phyloP scores from a whole-genome alignment of 2,888 invertebrate species.

The Dinocampus coccinellae region DNA sequence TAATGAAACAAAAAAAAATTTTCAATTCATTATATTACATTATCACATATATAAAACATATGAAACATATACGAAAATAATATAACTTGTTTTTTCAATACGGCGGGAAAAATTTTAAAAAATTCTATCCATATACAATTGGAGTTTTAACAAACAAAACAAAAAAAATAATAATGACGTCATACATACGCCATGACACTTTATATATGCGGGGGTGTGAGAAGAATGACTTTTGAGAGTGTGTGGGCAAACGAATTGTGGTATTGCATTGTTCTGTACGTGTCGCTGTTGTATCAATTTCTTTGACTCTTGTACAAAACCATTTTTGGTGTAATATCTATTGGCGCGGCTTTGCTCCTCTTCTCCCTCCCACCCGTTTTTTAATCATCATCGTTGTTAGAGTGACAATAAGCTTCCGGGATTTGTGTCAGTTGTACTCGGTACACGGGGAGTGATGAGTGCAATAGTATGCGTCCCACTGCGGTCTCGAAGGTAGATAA shows the following conservation, averaged over 20 bases:
- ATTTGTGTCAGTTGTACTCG: constrained; percentile 28
- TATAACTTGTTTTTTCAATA: neutral
- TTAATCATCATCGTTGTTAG: neutral
- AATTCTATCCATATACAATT: neutral
- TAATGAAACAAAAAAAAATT: no score
- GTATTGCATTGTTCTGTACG: neutral
- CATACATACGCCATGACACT: neutral
- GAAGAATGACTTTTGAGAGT: neutral
- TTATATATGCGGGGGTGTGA: neutral
- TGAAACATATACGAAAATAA: no score
- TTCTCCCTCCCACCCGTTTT: neutral
- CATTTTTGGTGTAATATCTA: neutral
- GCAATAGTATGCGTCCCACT: constrained; percentile 24
- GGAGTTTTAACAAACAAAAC: neutral
- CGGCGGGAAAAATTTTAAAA: neutral
- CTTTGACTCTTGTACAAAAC: no score
- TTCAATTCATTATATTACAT: no score
- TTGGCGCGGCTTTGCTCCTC: constrained; percentile 24
- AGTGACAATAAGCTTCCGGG: constrained; percentile 19
- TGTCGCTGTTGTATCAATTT: neutral
- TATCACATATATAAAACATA: no score
- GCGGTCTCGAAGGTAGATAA: constrained; percentile 39
- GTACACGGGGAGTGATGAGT: constrained; percentile 21
- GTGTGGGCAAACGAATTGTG: neutral
- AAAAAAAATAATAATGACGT: neutral